A percentile compares a stretch with the other conserved stretches of the same genome.
Evolutionary conservation across 2,797 vertebrate genomes (phyloP).

Genomic region (Eleutherodactylus coqui): DNA sequence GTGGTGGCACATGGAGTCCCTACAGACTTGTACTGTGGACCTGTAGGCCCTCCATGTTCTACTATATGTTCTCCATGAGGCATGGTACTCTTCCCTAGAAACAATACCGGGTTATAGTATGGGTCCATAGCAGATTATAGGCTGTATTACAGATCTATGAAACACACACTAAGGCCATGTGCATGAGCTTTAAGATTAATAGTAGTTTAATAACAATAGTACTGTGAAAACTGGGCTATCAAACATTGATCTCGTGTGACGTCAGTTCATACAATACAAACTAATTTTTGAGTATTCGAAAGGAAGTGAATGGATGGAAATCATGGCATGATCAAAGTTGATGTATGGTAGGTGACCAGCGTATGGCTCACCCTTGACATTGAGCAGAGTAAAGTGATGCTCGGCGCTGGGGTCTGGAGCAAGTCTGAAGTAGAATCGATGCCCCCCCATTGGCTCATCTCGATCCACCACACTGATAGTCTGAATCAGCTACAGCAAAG

Average conservation of each 20-base stretch:
- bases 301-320: not conserved
- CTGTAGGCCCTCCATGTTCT: not conserved
- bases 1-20: too few species aligned
- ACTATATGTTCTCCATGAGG: not conserved
- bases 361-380: constrained; percentile 86
- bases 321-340: constrained; percentile 8
- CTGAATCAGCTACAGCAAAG: constrained; percentile 88
- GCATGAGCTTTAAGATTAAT: not conserved
- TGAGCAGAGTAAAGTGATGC: constrained; percentile 90
- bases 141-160: not conserved
- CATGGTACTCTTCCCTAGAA: not conserved
- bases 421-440: constrained; percentile 92
- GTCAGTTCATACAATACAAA: not conserved
- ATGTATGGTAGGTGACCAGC: constrained; percentile 34
- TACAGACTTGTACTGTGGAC: not conserved
- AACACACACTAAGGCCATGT: not conserved
- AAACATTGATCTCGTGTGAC: not conserved
- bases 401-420: constrained; percentile 85
- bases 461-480: constrained; percentile 95
- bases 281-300: not conserved
- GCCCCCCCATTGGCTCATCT: constrained; percentile 92
- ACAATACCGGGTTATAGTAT: not conserved
- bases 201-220: not conserved
- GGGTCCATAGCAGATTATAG: not conserved
- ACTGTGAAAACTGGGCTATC: not conserved